phyloP scores from a whole-genome alignment of 2,113 vertebrate species.

The Silurus asotus region DNA sequence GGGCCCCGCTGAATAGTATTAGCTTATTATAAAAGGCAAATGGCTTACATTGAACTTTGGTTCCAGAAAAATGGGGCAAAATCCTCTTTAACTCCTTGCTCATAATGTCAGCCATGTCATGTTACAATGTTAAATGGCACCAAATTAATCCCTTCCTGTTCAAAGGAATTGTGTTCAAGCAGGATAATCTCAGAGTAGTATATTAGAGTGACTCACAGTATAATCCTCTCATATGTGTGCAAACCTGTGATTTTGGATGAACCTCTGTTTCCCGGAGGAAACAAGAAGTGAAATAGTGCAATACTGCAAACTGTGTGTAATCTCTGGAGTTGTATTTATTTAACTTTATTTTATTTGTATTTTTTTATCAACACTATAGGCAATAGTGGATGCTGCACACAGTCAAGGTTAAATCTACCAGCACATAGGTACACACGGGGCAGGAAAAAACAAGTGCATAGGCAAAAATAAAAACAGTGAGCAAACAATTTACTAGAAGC shows the following conservation, averaged over 20 bases:
- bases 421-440: neutral
- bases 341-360: too few relatives aligned
- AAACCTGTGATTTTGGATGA: neutral
- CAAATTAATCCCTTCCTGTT: slow-evolving; percentile 54
- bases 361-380: neutral
- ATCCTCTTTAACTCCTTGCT: slow-evolving; percentile 49
- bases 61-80: slow-evolving; percentile 36
- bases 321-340: neutral
- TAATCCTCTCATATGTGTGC: slow-evolving; percentile 35
- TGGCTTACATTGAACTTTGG: slow-evolving; percentile 45
- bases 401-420: neutral
- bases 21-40: slow-evolving; percentile 41
- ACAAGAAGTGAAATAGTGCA: neutral
- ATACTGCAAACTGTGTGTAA: slow-evolving; percentile 1
- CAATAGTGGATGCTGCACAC: neutral
- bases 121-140: slow-evolving; percentile 54
- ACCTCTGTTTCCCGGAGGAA: neutral
- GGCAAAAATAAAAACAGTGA: neutral
- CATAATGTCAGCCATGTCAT: slow-evolving; percentile 51
- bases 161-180: slow-evolving; percentile 50
- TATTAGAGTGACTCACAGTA: slow-evolving; percentile 20
- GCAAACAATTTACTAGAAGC: neutral
- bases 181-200: slow-evolving; percentile 49
- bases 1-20: slow-evolving; percentile 42
- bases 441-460: neutral